Evolutionary conservation across 1,140 invertebrate genomes (phyloP).

Genomic region (Solenopsis fugax): DNA sequence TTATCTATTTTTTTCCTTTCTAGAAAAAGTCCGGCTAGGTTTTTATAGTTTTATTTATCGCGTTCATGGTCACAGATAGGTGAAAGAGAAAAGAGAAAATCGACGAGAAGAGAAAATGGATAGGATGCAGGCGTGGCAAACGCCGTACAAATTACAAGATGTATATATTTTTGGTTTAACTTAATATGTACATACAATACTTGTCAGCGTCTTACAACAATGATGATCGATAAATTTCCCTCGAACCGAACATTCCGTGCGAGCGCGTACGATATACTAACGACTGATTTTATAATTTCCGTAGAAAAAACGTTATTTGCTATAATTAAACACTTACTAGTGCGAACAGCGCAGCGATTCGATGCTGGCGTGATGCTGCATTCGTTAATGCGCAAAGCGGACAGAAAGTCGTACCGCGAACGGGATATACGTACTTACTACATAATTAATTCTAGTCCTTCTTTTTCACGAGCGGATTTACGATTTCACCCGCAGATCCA

Average conservation of each 20-base stretch:
- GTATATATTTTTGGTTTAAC: slow-evolving; percentile 50
- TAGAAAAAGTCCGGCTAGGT: slow-evolving; percentile 68
- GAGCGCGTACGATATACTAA: slow-evolving; percentile 19
- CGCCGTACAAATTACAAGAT: slow-evolving; percentile 41
- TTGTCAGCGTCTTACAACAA: slow-evolving; percentile 29
- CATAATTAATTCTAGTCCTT: slow-evolving; percentile 21
- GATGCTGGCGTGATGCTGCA: slow-evolving; percentile 23
- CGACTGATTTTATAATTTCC: slow-evolving; percentile 35
- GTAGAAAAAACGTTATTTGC: slow-evolving; percentile 39
- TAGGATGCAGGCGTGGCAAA: not conserved
- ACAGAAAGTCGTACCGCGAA: not conserved
- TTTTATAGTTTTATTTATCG: slow-evolving; percentile 42
- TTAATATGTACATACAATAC: slow-evolving; percentile 69
- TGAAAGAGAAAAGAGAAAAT: slow-evolving; percentile 32
- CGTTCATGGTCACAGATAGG: slow-evolving; percentile 16
- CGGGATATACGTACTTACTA: not conserved
- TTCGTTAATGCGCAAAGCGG: slow-evolving; percentile 27
- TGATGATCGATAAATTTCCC: slow-evolving; percentile 33
- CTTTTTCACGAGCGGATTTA: slow-evolving; percentile 18
- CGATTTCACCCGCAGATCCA: not conserved
- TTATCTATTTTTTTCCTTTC: slow-evolving; percentile 4
- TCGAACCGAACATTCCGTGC: slow-evolving; percentile 6
- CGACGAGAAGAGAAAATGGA: not conserved
- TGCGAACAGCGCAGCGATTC: not conserved
- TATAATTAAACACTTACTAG: slow-evolving; percentile 28